phyloP scores from a whole-genome alignment of 2,113 vertebrate species.

The Periophthalmus modestus region DNA sequence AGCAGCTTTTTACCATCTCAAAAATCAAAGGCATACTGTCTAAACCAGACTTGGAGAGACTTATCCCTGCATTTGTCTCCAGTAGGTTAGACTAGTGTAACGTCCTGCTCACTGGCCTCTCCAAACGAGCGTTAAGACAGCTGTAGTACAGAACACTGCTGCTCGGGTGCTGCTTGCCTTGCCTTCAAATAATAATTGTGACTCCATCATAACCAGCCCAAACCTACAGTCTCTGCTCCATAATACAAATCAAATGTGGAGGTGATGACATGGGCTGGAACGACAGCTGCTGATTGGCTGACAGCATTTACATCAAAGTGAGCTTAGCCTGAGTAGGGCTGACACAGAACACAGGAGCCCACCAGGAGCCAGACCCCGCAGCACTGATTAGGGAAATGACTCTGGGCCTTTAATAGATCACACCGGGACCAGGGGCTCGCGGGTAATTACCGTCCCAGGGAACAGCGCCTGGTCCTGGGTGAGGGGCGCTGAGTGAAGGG shows the following conservation, averaged over 20 bases:
- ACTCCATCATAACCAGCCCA: background rate
- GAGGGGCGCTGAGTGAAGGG: slow-evolving; percentile 17
- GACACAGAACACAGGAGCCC: slow-evolving; percentile 64
- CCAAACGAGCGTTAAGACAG: no score
- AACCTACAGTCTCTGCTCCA: background rate
- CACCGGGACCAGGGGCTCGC: slow-evolving; percentile 26
- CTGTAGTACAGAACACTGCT: no score
- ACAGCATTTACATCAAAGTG: slow-evolving; percentile 46
- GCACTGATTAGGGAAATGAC: slow-evolving; percentile 65
- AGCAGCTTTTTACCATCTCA: no score
- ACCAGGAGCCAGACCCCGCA: slow-evolving; percentile 51
- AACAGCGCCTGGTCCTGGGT: slow-evolving; percentile 21
- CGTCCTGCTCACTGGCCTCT: no score
- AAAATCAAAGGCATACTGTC: no score
- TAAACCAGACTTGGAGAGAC: no score
- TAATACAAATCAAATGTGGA: slow-evolving; percentile 8
- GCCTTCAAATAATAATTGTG: no score
- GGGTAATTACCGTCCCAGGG: slow-evolving; percentile 59
- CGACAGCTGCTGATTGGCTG: slow-evolving; percentile 17
- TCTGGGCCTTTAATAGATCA: slow-evolving; percentile 60
- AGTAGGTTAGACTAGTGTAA: no score
- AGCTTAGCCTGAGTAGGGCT: slow-evolving; percentile 48
- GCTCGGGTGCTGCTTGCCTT: no score
- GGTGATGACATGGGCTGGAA: slow-evolving; percentile 22
- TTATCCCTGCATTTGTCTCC: no score